A percentile compares a stretch with the other conserved stretches of the same genome.
Conservation (phyloP, 2,113 vertebrate species). For the Thinocorus orbignyianus region DNA sequence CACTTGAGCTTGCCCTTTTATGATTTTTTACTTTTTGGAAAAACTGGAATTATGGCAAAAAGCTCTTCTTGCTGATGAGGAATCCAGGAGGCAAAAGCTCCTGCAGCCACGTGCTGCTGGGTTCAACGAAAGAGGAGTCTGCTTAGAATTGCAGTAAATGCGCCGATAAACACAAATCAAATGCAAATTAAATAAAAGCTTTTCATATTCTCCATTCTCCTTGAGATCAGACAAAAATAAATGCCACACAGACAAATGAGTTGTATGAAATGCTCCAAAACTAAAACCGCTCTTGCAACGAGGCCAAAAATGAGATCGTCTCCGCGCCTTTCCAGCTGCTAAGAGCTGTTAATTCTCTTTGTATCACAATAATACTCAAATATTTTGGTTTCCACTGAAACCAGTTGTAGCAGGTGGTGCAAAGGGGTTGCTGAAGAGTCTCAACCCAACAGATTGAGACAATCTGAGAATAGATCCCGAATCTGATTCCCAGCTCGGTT, state of each 20-base stretch:
- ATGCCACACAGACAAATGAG: background rate
- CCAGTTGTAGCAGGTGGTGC: background rate
- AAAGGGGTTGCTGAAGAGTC: background rate
- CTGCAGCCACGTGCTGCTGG: background rate
- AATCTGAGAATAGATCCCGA: background rate
- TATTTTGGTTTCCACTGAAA: background rate
- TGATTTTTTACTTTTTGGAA: no score
- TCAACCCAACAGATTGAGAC: no score
- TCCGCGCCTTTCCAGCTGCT: background rate
- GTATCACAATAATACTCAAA: background rate
- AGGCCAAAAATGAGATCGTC: background rate
- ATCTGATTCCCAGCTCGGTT: background rate
- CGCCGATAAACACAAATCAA: slow-evolving; percentile 27
- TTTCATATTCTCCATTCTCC: background rate
- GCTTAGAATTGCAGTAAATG: background rate
- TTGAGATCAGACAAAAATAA: background rate
- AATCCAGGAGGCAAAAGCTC: background rate
- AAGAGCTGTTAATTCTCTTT: background rate
- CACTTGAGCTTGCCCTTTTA: background rate
- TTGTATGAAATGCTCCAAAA: slow-evolving; percentile 1
- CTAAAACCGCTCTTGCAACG: background rate
- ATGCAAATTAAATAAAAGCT: slow-evolving; percentile 42
- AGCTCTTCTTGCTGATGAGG: background rate
- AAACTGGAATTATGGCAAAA: background rate
- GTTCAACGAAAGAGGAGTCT: background rate